Conservation (phyloP, 2,888 invertebrate species). For the Nomada ferruginata region DNA sequence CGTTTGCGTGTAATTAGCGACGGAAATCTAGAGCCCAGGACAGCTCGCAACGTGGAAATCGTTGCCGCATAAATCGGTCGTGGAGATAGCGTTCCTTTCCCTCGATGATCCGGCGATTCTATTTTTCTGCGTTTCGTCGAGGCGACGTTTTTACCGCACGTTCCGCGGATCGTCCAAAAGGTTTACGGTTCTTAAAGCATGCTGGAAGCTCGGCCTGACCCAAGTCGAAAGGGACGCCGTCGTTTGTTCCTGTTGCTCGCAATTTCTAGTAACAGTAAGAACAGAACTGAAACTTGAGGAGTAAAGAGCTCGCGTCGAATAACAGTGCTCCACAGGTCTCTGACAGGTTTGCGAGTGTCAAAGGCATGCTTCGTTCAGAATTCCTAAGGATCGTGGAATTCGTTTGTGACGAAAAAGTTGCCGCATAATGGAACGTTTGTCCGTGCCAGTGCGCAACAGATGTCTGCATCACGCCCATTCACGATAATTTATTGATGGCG, state of each 20-base stretch:
- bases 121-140: neutral
- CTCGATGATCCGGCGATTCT: neutral
- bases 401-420: neutral
- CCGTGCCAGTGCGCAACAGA: slow-evolving; percentile 30
- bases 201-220: too few species aligned
- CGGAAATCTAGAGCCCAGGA: slow-evolving; percentile 14
- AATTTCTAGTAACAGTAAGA: neutral
- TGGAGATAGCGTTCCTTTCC: slow-evolving; percentile 16
- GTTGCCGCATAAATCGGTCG: slow-evolving; percentile 33
- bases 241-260: slow-evolving; percentile 9
- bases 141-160: neutral
- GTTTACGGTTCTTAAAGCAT: neutral
- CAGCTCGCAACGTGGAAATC: too few species aligned
- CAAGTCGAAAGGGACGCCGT: too few species aligned
- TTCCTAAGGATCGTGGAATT: slow-evolving; percentile 4
- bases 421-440: slow-evolving; percentile 13
- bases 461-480: slow-evolving; percentile 43
- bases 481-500: slow-evolving; percentile 34
- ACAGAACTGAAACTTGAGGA: neutral
- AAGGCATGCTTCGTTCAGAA: neutral
- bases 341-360: neutral
- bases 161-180: too few species aligned
- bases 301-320: neutral
- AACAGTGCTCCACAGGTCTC: neutral
- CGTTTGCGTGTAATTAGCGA: slow-evolving; percentile 36